Conservation (phyloP, 2,113 vertebrate genomes). For the Symphodus melops region DNA sequence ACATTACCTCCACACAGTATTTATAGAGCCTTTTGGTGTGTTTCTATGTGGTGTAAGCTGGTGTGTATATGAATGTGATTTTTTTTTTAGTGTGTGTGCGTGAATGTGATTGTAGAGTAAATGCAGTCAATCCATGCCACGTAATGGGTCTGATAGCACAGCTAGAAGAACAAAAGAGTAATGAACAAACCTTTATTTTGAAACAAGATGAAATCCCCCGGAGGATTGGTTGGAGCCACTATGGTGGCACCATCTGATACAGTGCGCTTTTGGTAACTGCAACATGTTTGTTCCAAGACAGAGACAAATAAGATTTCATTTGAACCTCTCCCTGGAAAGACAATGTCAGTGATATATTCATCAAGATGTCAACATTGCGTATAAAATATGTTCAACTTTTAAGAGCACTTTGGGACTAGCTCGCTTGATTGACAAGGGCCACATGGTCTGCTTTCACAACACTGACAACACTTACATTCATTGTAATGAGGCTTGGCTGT, state of each 20-base stretch:
- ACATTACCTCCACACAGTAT: constrained; percentile 74
- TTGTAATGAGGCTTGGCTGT: background rate
- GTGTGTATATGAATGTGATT: constrained; percentile 33
- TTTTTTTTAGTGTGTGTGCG: constrained; percentile 10
- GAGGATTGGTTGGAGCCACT: constrained; percentile 9
- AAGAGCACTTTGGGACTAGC: background rate
- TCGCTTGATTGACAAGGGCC: background rate
- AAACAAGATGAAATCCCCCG: background rate
- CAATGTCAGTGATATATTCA: background rate
- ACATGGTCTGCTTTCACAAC: background rate
- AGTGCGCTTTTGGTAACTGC: background rate
- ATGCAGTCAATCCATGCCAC: constrained; percentile 27
- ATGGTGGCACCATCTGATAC: background rate
- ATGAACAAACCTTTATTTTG: background rate
- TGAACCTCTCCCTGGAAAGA: background rate
- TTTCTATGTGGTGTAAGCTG: constrained; percentile 32
- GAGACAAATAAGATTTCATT: background rate
- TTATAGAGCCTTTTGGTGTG: constrained; percentile 68
- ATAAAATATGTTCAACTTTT: background rate
- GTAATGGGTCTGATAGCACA: constrained; percentile 11
- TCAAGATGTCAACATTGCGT: background rate
- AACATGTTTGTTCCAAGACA: background rate
- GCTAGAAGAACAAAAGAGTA: background rate
- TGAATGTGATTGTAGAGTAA: constrained; percentile 29
- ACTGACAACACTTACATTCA: background rate